These are phyloP conservation scores for Drosophila meridiana DNA, from an alignment of 2,888 invertebrate species.

Conservation along the genomic window DNA sequence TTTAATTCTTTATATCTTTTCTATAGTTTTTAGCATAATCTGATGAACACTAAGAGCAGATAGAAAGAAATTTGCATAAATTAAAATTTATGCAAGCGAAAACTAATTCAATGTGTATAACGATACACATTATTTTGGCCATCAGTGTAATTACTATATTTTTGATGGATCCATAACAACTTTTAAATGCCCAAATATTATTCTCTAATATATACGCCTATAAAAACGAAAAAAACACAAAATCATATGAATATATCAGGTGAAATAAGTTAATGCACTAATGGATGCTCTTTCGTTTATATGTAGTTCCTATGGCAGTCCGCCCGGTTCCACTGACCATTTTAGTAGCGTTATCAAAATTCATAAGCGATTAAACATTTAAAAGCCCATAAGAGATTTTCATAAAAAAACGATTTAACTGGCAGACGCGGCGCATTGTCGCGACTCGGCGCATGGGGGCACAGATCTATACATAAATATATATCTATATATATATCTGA, in stretches of 20 bases:
- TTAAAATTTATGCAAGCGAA: neutral
- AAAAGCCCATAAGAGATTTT: constrained; percentile 80
- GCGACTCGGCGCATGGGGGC: constrained; percentile 4
- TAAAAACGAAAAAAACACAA: neutral
- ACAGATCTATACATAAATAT: neutral
- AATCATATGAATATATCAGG: constrained; percentile 15
- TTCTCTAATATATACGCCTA: neutral
- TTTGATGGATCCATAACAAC: neutral
- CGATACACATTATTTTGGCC: neutral
- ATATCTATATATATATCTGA: neutral
- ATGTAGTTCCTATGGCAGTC: neutral
- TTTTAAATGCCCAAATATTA: neutral
- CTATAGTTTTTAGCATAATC: neutral
- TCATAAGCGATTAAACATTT: constrained; percentile 81
- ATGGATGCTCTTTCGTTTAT: constrained; percentile 9
- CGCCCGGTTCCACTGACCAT: neutral
- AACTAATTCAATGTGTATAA: neutral
- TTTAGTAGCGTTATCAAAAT: constrained; percentile 71
- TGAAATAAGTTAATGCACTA: constrained; percentile 5
- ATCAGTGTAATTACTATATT: neutral
- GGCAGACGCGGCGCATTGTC: constrained; percentile 9
- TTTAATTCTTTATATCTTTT: neutral
- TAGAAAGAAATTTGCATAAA: neutral
- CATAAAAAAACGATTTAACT: constrained; percentile 80
- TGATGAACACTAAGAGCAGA: neutral